A percentile compares a stretch with the other conserved stretches of the same genome.
Evolutionary conservation across 1,140 invertebrate genomes (phyloP).

Genomic region (Drosophila seguyi): DNA sequence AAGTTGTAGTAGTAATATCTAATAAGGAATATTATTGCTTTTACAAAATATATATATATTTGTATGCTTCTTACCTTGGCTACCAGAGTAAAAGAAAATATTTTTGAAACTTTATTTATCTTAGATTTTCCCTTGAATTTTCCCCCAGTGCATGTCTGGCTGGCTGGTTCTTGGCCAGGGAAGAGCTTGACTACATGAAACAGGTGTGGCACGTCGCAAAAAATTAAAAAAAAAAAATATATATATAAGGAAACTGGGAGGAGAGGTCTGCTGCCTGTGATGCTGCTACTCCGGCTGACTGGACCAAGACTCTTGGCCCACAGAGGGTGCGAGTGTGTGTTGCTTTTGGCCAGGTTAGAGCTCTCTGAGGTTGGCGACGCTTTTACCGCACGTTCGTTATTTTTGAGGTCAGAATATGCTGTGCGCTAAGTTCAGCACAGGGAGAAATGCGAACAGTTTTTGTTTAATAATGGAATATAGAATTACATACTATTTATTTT

Average conservation of each 20-base stretch:
- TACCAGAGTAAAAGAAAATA: background rate
- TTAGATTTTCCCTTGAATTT: background rate
- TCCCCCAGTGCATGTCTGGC: slow-evolving; percentile 26
- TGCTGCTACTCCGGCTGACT: slow-evolving; percentile 60
- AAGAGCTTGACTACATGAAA: slow-evolving; percentile 79
- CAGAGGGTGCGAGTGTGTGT: slow-evolving; percentile 45
- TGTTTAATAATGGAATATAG: no score
- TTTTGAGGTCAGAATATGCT: slow-evolving; percentile 83
- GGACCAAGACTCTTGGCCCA: slow-evolving; percentile 65
- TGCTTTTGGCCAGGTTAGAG: slow-evolving; percentile 55
- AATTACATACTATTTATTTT: no score
- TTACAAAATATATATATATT: background rate
- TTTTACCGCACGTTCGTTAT: slow-evolving; percentile 85
- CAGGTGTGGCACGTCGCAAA: slow-evolving; percentile 80
- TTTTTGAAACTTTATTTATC: background rate
- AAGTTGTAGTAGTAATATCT: background rate
- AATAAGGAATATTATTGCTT: background rate
- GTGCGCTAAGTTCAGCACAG: slow-evolving; percentile 32
- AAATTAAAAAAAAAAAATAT: slow-evolving; percentile 24
- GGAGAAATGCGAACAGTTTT: background rate
- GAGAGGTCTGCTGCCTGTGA: slow-evolving; percentile 49
- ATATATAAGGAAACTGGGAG: slow-evolving; percentile 54
- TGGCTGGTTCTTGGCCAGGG: slow-evolving; percentile 50
- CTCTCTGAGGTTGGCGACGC: slow-evolving; percentile 74
- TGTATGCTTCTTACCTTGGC: background rate